Evolutionary conservation across 2,888 invertebrate species (phyloP), one percentile per base, ranked within the genome.

Genomic region (Andricus quercusramuli): DNA sequence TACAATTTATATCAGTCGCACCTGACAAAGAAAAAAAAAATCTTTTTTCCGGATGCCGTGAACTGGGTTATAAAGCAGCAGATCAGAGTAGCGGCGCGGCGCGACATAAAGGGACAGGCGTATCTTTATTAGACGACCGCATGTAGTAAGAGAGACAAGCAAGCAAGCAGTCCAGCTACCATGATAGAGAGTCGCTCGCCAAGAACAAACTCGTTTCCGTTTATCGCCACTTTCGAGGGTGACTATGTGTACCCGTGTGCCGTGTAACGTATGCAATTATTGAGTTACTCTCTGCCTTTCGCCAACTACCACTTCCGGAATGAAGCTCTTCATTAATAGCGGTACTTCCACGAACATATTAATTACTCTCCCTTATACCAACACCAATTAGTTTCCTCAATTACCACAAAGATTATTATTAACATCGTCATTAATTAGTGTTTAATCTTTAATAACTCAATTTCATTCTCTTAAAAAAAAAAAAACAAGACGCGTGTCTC

Each of bases 71-170:
- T 44, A 68, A 68, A 68, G 68, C 44, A 32, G 67, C 37, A 37
- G 37, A 37, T 37, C 37, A 37, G 9, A 37, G 67, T 22, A 68
- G 67, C 41, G 67, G 41, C 3, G 66, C 68, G 41, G 68, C 68
- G 22, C 68, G 68, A 68, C 68, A 83, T 82, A 84, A 84, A 82
- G 79, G 41, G 82, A 84, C 80, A 81, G 77, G 77, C 81, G 74
- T 84, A 85, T 86, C 85, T 85, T 85, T 84, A 84, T 82, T 84
- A 84, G 83, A 32, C 78, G 78, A 70, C 80, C 82, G 79, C 83
- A 82, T 85, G 82, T 82, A 84, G 81, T 77, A 67, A 79, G 78
- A 59, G 80, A 77, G 83, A 84, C 80, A 83, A 84, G 79, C 79
- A 77, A 83, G 83, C 80, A 83, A 84, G 79, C 79, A 78, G 79